These are phyloP conservation scores for Cirrhinus mrigala DNA, from an alignment of 2,797 vertebrate species.

Conservation along the genomic window DNA sequence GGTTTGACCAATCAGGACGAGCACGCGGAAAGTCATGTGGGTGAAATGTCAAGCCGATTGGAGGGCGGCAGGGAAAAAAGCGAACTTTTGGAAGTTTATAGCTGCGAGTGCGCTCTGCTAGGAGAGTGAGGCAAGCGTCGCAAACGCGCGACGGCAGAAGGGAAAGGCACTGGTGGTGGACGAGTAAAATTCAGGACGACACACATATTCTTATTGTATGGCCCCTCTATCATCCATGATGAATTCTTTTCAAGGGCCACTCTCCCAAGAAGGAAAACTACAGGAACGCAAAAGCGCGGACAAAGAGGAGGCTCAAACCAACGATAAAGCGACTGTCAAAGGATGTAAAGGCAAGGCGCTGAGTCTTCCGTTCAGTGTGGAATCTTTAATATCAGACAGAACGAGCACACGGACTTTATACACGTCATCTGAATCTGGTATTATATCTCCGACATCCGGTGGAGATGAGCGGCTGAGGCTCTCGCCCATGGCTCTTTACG, in stretches of 20 bases:
- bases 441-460: conserved; percentile 57
- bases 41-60: conserved; percentile 70
- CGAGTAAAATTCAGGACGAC: conserved; percentile 57
- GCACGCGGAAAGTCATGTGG: conserved; percentile 69
- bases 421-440: conserved; percentile 59
- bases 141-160: conserved; percentile 57
- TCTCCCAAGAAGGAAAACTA: conserved; percentile 69
- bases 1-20: conserved; percentile 72
- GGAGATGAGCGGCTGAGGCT: conserved; percentile 68
- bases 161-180: conserved; percentile 22
- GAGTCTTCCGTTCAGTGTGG: conserved; percentile 85
- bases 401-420: conserved; percentile 66
- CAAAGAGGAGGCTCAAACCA: conserved; percentile 65
- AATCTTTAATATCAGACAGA: conserved; percentile 82
- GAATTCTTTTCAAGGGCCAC: conserved; percentile 82
- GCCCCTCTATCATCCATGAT: conserved; percentile 83
- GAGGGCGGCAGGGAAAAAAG: conserved; percentile 77
- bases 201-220: conserved; percentile 75
- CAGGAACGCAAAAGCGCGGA: conserved; percentile 66
- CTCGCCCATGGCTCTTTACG: conserved; percentile 70
- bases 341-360: conserved; percentile 73
- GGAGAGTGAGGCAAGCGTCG: conserved; percentile 62
- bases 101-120: conserved; percentile 61
- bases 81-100: conserved; percentile 72
- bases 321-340: conserved; percentile 70